Base-by-base conservation (phyloP, 2,888 invertebrate species). In the Caenorhabditis wallacei region DNA sequence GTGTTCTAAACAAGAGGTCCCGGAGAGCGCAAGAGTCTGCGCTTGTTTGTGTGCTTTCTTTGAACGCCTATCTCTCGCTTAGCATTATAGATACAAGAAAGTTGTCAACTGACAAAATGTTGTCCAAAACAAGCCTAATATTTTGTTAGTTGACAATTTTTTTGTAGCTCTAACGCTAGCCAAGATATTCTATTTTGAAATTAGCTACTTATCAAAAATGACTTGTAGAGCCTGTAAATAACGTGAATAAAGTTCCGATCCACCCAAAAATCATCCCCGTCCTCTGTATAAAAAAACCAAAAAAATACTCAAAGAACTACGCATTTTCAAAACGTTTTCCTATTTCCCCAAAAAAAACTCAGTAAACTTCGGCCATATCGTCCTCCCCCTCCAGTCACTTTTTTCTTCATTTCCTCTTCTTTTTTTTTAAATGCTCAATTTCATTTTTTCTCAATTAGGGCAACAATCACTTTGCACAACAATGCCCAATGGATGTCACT, bases 401-500 rank as follows among this genome's bases (percentile, higher is more conserved):
- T 30, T 30, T 30, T 30, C 30, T 16, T 16, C 43, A n/a, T 40
- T 20, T 16, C 53, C 57, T 75, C 68, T 72, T 59, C 79, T 59
- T 78, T 37, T 53, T 66, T 40, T 74, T 51, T 26, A 63, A 63
- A 20, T 46, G 61, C 46, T 51, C 48, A 66, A 61, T 54, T 22
- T 43, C 61, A 61, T 54, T 22, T 43, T 57, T 66, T 16, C 75
- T 61, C 53, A 53, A 72, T 16, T 75, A 91, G 90, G 91, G 90
- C 46, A 88, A 91, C 85, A 87, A 87, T 48, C 88, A 90, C 74
- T 91, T 91, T 75, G 80, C 89, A 57, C 82, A 85, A 46, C 80
- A 86, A 72, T 90, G 91, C 81, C 91, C 91, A 46, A 84, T 88
- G 84, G 84, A 85, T 66, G 89, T 91, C 75, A 90, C 91, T 54